Evolutionary conservation across 2,113 vertebrate species (phyloP), one percentile per base, ranked within the genome.

Genomic region (Aepyceros melampus): DNA sequence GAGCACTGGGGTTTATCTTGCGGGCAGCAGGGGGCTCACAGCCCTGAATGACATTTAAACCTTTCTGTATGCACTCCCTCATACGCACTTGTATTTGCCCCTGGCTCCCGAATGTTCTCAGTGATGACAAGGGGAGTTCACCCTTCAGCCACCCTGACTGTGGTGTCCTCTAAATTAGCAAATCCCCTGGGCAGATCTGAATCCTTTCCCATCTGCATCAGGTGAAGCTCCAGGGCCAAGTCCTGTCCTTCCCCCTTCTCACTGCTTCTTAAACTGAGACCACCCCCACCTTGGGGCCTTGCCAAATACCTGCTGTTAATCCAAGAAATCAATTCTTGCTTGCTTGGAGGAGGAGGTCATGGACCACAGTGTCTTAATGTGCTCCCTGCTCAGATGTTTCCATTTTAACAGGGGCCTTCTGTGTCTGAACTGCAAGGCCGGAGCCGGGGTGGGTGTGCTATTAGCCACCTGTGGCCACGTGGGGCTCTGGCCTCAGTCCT

Each of bases 281-380:
- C 60, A 87, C 58, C 29, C n/a, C 67, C 40, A 88, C 33, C 79
- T 27, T 3, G 0, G 17, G 56, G 5, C 47, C 89, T 76, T 58
- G 89, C 91, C 97, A 95, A 55, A 84, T 85, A 95, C 84, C 83
- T 89, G 95, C 87, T 96, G 45, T 47, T 93, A 83, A 95, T 92
- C 86, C 91, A 97, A 96, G 88, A 91, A 93, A 92, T 89, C 93
- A 36, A 1, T 92, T 87, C 87, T 90, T 45, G 3, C 56, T 85
- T 19, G 7, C 87, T 85, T 36, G 16, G 49, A 36, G 33, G 81
- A 83, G 51, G 53, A 94, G 96, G 87, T 86, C 94, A 71, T 6
- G 31, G 87, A 84, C 93, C 29, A 6, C 0, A 33, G 13, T n/a
- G 76, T 92, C 55, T 95, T 71, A 43, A 58, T 74, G 53, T 53